A percentile compares a stretch with the other conserved stretches of the same genome.
Evolutionary conservation across 2,888 invertebrate genomes (phyloP).

Genomic region (Alsophila aescularia): DNA sequence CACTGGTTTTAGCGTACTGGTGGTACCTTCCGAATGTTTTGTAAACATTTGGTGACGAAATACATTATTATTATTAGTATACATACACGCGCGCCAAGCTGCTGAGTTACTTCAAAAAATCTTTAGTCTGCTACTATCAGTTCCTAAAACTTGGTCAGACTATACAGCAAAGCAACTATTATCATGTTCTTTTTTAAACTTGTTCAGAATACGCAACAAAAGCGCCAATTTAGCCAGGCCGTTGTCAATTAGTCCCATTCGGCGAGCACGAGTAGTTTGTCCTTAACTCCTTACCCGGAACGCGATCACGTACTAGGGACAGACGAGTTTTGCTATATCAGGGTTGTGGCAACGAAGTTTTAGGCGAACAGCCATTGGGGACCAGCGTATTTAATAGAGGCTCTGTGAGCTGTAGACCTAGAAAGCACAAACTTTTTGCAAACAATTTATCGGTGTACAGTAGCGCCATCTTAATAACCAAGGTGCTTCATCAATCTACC

Average conservation of each 20-base stretch:
- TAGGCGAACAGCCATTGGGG: too few relatives aligned
- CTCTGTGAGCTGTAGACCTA: too few relatives aligned
- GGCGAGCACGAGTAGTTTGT: conserved; percentile 47
- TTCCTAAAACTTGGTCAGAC: conserved; percentile 1
- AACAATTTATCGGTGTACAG: too few relatives aligned
- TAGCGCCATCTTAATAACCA: too few relatives aligned
- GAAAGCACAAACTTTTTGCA: too few relatives aligned
- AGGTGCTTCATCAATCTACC: too few relatives aligned
- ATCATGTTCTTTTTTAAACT: conserved; percentile 17
- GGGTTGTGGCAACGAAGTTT: neutral
- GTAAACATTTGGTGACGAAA: too few relatives aligned
- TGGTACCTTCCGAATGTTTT: too few relatives aligned
- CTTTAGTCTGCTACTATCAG: neutral
- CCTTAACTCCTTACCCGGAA: conserved; percentile 43
- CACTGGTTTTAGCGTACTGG: too few relatives aligned
- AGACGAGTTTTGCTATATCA: conserved; percentile 27
- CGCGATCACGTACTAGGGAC: conserved; percentile 20
- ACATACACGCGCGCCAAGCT: neutral
- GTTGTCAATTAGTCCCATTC: conserved; percentile 51
- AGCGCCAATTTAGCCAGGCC: conserved; percentile 47
- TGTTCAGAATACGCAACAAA: conserved; percentile 35
- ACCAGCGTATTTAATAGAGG: too few relatives aligned
- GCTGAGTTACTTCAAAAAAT: neutral
- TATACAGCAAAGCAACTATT: conserved; percentile 4
- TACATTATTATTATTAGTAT: too few relatives aligned